Conservation (phyloP, 2,888 invertebrate species). For the Dasysyrphus tricinctus region DNA sequence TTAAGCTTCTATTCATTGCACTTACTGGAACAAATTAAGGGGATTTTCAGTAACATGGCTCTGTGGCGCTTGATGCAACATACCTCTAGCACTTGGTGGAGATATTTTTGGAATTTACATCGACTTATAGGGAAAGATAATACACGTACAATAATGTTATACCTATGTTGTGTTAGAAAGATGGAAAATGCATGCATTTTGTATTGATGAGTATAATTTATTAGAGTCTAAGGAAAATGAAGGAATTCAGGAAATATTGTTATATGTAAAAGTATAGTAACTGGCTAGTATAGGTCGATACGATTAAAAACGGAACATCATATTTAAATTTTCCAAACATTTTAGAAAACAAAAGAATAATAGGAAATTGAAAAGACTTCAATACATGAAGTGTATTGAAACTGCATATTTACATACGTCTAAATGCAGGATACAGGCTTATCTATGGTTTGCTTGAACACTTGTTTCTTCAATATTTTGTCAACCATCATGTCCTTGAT, state of each 20-base stretch:
- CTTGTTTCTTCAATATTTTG: too few relatives aligned
- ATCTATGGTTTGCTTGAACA: too few relatives aligned
- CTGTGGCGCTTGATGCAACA: constrained; percentile 47
- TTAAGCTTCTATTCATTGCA: constrained; percentile 13
- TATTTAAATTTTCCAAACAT: too few relatives aligned
- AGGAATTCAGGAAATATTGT: not conserved
- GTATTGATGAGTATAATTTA: constrained; percentile 15
- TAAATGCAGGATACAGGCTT: too few relatives aligned
- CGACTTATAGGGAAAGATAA: not conserved
- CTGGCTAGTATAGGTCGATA: too few relatives aligned
- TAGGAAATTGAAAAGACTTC: too few relatives aligned
- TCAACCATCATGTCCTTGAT: too few relatives aligned
- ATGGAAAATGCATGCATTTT: constrained; percentile 1
- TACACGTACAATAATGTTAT: not conserved
- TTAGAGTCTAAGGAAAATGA: not conserved
- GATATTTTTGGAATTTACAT: constrained; percentile 58
- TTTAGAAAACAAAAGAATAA: too few relatives aligned
- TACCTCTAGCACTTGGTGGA: constrained; percentile 24
- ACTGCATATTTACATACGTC: too few relatives aligned
- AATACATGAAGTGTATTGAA: too few relatives aligned
- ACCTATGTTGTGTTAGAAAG: not conserved
- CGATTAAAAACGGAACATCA: too few relatives aligned
- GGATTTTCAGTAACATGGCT: constrained; percentile 49
- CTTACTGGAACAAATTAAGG: constrained; percentile 40
- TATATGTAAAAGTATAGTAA: too few relatives aligned